Base-by-base conservation (phyloP, 2,797 vertebrate genomes). In the Emydoidea blandingii region DNA sequence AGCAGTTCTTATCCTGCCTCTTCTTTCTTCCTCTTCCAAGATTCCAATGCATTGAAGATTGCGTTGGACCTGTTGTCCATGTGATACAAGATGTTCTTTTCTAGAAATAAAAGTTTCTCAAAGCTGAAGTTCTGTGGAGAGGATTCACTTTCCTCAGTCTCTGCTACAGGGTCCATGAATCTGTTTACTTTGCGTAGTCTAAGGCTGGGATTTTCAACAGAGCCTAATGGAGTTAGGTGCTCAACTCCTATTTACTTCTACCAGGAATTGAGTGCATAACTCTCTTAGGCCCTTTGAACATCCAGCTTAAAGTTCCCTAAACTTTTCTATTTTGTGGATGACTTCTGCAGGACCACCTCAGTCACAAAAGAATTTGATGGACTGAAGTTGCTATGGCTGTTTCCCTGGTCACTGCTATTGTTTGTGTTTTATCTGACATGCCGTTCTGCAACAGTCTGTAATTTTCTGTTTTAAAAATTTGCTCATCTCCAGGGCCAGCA, bases 101-200 rank as follows among this genome's bases (percentile, higher is more conserved):
- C 56, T 2, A 11, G 89, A 85, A 37, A 92, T 6, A 29, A 29
- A 62, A 5, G 1, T 62, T 54, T 86, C 65, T 91, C n/a, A 87
- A 83, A 79, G 1, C 18, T 23, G 59, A 0, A n/a, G 27, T 90
- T 1, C 89, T 4, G 5, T 29, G 82, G 57, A n/a, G 14, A 0
- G 41, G 16, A 49, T 1, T 80, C 47, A 10, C 81, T 47, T 57
- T 80, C 9, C 90, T 88, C 7, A 6, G 0, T 83, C 88, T 91
- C 47, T 82, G 79, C 82, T 82, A 23, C 4, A 72, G 37, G 3
- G 41, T 11, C 5, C 68, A 41, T 10, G 21, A 72, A 41, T 21
- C 15, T 65, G 31, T 65, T 15, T n/a, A 10, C 2, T 88, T 85
- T 88, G 0, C 4, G 3, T 72, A 16, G 3, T 65, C 53, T 79